phyloP scores from a whole-genome alignment of 2,888 invertebrate species.

The Pyrrhosoma nymphula region DNA sequence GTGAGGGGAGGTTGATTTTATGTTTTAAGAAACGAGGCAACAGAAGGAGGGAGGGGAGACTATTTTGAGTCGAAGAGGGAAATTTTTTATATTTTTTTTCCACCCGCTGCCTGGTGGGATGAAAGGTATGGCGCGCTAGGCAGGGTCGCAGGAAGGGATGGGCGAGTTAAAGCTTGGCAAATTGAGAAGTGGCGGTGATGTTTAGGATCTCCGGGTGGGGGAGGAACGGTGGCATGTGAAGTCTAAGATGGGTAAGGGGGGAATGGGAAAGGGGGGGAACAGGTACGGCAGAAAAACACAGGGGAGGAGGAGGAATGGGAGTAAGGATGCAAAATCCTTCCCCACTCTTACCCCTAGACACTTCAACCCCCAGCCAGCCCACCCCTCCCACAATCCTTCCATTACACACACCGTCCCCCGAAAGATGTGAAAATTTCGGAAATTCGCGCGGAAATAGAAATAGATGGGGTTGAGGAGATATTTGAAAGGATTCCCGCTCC shows the following conservation, averaged over 20 bases:
- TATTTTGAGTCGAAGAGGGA: constrained; percentile 21
- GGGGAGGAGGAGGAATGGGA: neutral
- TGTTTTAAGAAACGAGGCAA: neutral
- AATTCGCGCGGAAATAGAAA: constrained; percentile 23
- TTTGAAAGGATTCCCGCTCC: neutral
- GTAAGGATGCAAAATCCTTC: neutral
- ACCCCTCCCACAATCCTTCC: neutral
- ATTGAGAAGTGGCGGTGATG: constrained; percentile 62
- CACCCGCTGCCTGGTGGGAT: neutral
- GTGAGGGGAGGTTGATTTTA: constrained; percentile 14
- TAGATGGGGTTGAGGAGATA: constrained; percentile 43
- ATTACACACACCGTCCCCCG: neutral
- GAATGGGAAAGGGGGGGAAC: neutral
- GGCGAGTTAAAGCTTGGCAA: constrained; percentile 45
- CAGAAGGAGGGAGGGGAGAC: neutral
- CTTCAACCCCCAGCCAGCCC: too few species aligned
- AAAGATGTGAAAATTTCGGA: neutral
- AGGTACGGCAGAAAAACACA: neutral
- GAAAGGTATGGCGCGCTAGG: neutral
- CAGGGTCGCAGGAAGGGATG: neutral
- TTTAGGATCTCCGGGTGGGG: neutral
- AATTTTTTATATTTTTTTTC: neutral
- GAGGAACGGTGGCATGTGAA: neutral
- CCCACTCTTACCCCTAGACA: neutral
- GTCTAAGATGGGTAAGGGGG: neutral